Evolutionary conservation across 2,888 invertebrate species (phyloP).

Genomic region (Tenodera sinensis): DNA sequence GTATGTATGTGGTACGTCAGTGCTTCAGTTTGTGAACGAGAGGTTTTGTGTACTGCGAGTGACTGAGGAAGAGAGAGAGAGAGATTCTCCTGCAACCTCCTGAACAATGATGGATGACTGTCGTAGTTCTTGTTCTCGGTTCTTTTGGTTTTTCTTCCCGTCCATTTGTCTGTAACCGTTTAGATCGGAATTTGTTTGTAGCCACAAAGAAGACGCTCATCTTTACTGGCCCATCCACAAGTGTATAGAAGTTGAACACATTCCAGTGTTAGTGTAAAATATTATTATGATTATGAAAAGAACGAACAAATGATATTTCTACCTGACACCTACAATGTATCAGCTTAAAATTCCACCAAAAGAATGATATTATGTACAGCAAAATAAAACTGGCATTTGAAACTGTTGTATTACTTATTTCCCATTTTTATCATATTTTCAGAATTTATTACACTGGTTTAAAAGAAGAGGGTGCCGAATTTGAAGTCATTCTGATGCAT

Average conservation of each 20-base stretch:
- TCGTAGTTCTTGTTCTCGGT: background rate
- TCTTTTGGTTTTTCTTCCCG: background rate
- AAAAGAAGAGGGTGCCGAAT: too few species aligned
- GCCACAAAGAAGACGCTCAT: background rate
- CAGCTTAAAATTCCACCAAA: conserved; percentile 14
- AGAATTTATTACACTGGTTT: too few species aligned
- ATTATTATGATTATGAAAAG: background rate
- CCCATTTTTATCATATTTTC: too few species aligned
- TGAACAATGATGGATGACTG: background rate
- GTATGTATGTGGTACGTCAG: background rate
- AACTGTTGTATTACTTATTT: background rate
- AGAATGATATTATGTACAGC: background rate
- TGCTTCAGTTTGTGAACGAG: background rate
- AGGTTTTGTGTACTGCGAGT: background rate
- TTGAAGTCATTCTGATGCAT: too few species aligned
- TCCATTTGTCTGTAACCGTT: background rate
- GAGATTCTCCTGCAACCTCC: background rate
- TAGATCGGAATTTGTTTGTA: background rate
- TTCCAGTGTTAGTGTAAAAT: background rate
- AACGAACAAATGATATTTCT: background rate
- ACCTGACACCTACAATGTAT: conserved; percentile 7
- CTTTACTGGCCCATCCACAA: background rate
- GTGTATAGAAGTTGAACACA: background rate
- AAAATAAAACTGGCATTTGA: background rate
- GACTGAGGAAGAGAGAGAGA: too few species aligned